Evolutionary conservation across 2,113 vertebrate species (phyloP).

Genomic region (Chamaetylas fuelleborni): DNA sequence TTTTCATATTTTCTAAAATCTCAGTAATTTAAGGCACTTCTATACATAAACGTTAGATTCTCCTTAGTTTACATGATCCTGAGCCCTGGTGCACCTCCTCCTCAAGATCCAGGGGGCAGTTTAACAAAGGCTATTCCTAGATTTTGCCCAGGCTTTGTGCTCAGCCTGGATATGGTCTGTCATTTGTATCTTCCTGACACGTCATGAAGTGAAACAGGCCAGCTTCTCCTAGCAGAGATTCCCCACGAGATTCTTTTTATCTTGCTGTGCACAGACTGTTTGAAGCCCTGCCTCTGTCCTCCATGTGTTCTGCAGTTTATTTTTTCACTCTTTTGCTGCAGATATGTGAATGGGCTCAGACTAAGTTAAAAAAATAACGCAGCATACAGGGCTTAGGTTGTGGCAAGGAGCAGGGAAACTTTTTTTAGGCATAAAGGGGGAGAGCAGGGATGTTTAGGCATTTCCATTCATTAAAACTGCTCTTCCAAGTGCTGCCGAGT

Average conservation of each 20-base stretch:
- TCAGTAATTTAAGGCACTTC: not conserved
- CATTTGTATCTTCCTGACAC: conserved; percentile 33
- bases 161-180: not conserved
- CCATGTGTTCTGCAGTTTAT: conserved; percentile 22
- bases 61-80: not conserved
- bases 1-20: not conserved
- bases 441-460: not conserved
- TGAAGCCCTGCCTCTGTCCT: not conserved
- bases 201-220: not conserved
- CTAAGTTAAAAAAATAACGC: not conserved
- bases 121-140: conserved; percentile 15
- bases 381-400: not conserved
- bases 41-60: not conserved
- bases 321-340: not conserved
- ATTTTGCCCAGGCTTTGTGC: not conserved
- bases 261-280: not conserved
- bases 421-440: not conserved
- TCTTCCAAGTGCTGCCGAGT: not conserved
- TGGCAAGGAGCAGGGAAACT: not conserved
- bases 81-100: not conserved
- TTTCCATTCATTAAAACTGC: not conserved
- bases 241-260: conserved; percentile 13
- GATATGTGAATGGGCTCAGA: not conserved
- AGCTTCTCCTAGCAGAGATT: not conserved
- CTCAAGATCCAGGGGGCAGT: conserved; percentile 25